Evolutionary conservation across 2,797 vertebrate species (phyloP), one percentile per base, ranked within the genome.

Genomic region (Acropternis orthonyx): DNA sequence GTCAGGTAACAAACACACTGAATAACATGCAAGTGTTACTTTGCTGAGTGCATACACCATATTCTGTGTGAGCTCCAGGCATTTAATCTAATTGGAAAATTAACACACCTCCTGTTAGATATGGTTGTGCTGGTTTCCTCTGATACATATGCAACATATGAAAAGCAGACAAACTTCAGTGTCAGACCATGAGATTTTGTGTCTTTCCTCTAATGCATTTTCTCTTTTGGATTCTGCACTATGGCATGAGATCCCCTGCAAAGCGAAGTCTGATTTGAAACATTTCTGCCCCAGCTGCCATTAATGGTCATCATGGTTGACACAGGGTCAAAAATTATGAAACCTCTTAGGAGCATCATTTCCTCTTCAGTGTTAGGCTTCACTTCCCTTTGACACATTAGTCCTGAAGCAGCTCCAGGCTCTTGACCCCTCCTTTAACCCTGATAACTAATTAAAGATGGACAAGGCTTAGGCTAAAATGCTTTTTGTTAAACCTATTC

Each of bases 401-500:
- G 92, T 96, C 96, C 79, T 92, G 91, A 95, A 96, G 94, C 84
- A 95, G 96, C 97, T 96, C 87, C 87, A 94, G 97, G 98, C 96
- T 95, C 49, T 84, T 98, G 97, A 97, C 97, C 98, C 90, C 92
- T 94, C 44, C 91, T 97, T 97, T 98, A 98, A 98, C 98, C 97
- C 90, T 93, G 81, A 82, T 97, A 98, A 97, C 97, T 98, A 98
- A 98, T 98, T 98, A 98, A 98, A 98, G 97, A 96, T 97, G 97
- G 97, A 98, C 97, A 98, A 97, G 97, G 84, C 96, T 97, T 95
- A 96, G 89, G 91, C 95, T 97, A 96, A 97, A 98, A 97, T 92
- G 97, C 96, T 97, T 97, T 96, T 96, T 89, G 93, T 97, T 97
- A 96, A 97, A 97, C 87, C 97, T 97, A 97, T 97, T 97, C 94